phyloP scores from a whole-genome alignment of 2,113 vertebrate species.

The Cervus canadensis region DNA sequence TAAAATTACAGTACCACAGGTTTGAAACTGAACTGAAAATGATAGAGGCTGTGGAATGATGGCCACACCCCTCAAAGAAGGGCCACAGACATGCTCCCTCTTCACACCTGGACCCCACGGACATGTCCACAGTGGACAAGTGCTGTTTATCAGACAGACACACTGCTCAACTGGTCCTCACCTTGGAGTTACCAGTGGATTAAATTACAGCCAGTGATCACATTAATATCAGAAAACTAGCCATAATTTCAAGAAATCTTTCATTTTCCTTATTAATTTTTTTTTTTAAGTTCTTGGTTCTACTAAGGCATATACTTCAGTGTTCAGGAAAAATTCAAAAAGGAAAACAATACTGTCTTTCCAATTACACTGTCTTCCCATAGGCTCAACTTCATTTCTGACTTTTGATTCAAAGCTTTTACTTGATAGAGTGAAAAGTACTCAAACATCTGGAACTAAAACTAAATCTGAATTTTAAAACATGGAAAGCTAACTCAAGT shows the following conservation, averaged over 20 bases:
- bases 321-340: background rate
- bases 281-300: background rate
- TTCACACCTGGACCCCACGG: background rate
- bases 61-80: background rate
- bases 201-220: too few species aligned
- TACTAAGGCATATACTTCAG: background rate
- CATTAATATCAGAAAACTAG: background rate
- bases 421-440: background rate
- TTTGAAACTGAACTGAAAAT: background rate
- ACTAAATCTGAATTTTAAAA: background rate
- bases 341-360: background rate
- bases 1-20: background rate
- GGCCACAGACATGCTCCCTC: background rate
- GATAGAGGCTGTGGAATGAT: too few species aligned
- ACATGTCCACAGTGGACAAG: rapidly evolving
- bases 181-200: rapidly evolving
- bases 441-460: background rate
- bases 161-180: too few species aligned
- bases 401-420: background rate
- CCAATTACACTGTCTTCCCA: background rate
- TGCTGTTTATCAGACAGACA: background rate
- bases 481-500: background rate
- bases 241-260: background rate
- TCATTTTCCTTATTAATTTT: background rate
- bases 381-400: background rate